Conservation (phyloP, 2,113 vertebrate species). For the Mesoclemmys tuberculata region DNA sequence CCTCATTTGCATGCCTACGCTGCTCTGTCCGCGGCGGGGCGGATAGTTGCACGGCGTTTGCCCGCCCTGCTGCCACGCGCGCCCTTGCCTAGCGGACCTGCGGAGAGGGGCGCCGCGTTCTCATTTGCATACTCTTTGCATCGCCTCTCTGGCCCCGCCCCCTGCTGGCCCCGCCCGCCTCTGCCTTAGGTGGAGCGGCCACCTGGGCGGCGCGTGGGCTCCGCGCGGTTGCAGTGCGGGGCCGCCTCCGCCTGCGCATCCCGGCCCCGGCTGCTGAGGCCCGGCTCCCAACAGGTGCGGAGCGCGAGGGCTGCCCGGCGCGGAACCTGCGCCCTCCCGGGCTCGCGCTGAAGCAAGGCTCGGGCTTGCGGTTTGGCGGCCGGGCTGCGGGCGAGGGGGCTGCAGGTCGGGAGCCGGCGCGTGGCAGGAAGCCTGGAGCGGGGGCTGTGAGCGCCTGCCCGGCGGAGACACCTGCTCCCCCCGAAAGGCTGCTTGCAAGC, state of each 20-base stretch:
- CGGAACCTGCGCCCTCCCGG: no score
- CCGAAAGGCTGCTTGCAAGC: neutral
- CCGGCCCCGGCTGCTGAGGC: neutral
- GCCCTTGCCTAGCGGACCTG: no score
- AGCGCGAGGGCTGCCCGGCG: no score
- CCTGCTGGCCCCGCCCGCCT: neutral
- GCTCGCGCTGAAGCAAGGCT: neutral
- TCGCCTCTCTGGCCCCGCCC: no score
- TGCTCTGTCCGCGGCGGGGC: no score
- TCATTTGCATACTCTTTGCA: neutral
- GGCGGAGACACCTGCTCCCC: no score
- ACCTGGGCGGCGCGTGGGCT: neutral
- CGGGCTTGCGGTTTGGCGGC: no score
- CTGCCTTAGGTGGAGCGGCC: no score
- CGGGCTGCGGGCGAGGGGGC: neutral
- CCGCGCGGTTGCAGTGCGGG: neutral
- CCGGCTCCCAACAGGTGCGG: neutral
- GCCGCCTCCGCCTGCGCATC: neutral
- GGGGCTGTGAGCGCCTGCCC: neutral
- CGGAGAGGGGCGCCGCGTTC: no score
- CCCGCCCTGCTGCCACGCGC: no score
- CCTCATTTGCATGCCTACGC: neutral
- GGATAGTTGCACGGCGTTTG: no score
- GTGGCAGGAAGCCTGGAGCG: neutral
- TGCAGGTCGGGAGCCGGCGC: no score